phyloP scores from a whole-genome alignment of 92 coral and sea anemone genomes.

The Anthopleura xanthogrammica region DNA sequence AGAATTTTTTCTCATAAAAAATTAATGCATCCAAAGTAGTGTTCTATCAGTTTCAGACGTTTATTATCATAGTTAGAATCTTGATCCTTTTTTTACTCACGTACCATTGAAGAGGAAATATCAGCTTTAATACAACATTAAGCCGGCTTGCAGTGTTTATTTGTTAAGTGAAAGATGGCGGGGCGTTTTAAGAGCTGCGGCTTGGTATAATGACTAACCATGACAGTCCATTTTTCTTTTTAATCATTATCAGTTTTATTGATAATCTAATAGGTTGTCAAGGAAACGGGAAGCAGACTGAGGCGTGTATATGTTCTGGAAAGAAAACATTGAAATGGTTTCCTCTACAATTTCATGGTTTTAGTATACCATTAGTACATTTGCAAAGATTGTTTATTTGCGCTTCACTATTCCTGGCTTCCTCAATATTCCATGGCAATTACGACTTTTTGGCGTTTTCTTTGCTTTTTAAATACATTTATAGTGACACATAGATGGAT shows the following conservation, averaged over 20 bases:
- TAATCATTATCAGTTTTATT: neutral
- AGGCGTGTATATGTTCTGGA: neutral
- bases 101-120: neutral
- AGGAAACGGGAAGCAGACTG: neutral
- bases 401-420: too few relatives aligned
- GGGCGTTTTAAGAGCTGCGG: neutral
- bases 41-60: neutral
- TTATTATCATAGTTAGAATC: neutral
- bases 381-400: too few relatives aligned
- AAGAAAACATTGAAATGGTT: too few relatives aligned
- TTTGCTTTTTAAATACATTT: too few relatives aligned
- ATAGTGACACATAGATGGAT: neutral
- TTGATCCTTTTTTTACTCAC: neutral
- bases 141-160: neutral
- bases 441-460: too few relatives aligned
- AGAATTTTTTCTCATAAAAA: too few relatives aligned
- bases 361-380: too few relatives aligned
- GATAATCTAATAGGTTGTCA: neutral
- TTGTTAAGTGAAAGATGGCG: neutral
- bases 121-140: neutral
- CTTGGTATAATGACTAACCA: neutral
- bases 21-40: too few relatives aligned
- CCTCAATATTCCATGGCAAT: too few relatives aligned
- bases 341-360: too few relatives aligned
- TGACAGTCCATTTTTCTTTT: conserved; percentile 1